Conservation (phyloP, 2,113 vertebrate genomes). For the Hoplias malabaricus region DNA sequence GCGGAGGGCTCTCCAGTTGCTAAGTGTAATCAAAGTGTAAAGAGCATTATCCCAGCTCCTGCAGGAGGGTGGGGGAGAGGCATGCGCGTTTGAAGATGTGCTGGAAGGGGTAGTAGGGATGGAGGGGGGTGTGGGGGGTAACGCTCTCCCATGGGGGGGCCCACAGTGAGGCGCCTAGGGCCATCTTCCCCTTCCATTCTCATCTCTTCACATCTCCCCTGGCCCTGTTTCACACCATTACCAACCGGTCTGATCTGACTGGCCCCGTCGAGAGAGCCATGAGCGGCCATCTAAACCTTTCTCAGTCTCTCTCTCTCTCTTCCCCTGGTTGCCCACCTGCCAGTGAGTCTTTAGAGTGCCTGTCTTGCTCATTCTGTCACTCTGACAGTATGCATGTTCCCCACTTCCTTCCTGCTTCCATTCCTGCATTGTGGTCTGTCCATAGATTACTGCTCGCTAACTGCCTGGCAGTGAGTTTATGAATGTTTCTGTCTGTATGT, state of each 20-base stretch:
- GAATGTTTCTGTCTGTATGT: not conserved
- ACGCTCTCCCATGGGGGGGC: constrained; percentile 40
- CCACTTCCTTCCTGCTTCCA: constrained; percentile 1
- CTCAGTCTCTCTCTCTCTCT: constrained; percentile 31
- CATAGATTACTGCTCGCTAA: constrained; percentile 5
- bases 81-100: constrained; percentile 52
- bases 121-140: constrained; percentile 11
- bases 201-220: constrained; percentile 57
- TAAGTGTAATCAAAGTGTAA: constrained; percentile 56
- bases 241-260: constrained; percentile 54
- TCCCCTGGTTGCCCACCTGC: not conserved
- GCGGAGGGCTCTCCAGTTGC: constrained; percentile 47
- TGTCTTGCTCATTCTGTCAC: constrained; percentile 21
- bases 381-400: constrained; percentile 32
- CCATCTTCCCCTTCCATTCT: constrained; percentile 57
- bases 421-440: not conserved
- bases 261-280: constrained; percentile 27
- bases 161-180: constrained; percentile 51
- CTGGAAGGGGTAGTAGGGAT: constrained; percentile 19
- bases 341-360: not conserved
- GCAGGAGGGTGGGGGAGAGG: constrained; percentile 19
- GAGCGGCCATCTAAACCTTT: constrained; percentile 41
- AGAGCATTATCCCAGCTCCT: constrained; percentile 50
- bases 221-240: constrained; percentile 57
- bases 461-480: not conserved